Conservation (phyloP, 1,140 invertebrate genomes). For the Nautilus pompilius region DNA sequence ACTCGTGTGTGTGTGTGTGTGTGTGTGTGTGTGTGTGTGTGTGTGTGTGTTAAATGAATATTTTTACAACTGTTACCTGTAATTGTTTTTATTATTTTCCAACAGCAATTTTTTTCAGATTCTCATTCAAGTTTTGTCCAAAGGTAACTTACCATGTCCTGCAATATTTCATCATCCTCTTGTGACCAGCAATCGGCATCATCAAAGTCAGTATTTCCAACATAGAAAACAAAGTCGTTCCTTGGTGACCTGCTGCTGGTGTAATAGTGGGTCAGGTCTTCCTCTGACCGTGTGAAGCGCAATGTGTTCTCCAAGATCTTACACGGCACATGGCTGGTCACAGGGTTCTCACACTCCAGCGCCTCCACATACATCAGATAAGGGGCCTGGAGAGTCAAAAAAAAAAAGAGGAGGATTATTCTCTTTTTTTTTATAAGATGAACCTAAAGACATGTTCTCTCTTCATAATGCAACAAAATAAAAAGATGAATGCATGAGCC, state of each 20-base stretch:
- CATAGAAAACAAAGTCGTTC: constrained; percentile 38
- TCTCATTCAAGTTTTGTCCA: too few relatives aligned
- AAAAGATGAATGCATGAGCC: too few relatives aligned
- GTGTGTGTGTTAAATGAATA: too few relatives aligned
- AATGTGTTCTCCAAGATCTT: constrained; percentile 68
- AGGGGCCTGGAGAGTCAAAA: constrained; percentile 70
- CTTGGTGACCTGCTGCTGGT: constrained; percentile 27
- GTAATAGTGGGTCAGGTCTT: constrained; percentile 67
- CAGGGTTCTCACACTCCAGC: constrained; percentile 78
- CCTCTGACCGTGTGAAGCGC: constrained; percentile 89
- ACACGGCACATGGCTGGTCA: constrained; percentile 73
- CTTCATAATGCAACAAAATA: too few relatives aligned
- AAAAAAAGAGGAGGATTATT: neutral
- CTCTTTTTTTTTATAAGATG: too few relatives aligned
- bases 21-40: too few relatives aligned
- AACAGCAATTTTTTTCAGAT: too few relatives aligned
- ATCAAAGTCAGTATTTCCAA: constrained; percentile 55
- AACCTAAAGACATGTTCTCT: too few relatives aligned
- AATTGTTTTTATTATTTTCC: too few relatives aligned
- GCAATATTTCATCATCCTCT: constrained; percentile 88
- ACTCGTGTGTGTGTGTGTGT: too few relatives aligned
- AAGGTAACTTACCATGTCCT: constrained; percentile 57
- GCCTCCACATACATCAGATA: constrained; percentile 98
- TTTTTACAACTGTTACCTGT: too few relatives aligned
- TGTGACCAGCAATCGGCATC: constrained; percentile 83